A percentile compares a stretch with the other conserved stretches of the same genome.
These are phyloP conservation scores for Rhinoderma darwinii DNA, from an alignment of 2,113 vertebrate genomes.

Conservation along the genomic window DNA sequence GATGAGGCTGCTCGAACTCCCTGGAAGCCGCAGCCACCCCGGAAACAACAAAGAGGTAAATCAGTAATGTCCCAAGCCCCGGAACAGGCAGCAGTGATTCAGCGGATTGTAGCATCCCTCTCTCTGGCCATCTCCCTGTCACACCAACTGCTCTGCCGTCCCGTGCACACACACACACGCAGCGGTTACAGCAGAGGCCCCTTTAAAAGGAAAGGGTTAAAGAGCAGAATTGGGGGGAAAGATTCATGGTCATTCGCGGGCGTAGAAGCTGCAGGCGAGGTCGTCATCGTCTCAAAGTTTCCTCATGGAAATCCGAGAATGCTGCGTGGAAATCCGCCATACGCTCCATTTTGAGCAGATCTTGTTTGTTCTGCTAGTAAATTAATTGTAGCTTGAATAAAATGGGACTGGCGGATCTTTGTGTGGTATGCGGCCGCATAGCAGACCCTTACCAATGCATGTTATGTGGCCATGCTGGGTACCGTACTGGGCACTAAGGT, in stretches of 20 bases:
- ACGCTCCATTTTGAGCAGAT: background rate
- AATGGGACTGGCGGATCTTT: background rate
- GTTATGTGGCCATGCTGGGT: no score
- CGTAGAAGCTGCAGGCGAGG: background rate
- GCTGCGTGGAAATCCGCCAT: background rate
- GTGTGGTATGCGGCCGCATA: background rate
- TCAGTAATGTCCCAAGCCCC: background rate
- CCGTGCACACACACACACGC: background rate
- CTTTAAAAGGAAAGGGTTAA: background rate
- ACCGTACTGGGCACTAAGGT: no score
- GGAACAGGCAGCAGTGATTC: slow-evolving; percentile 10
- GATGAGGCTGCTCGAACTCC: background rate
- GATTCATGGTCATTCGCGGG: background rate
- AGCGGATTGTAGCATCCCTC: slow-evolving; percentile 17
- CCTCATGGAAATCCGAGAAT: background rate
- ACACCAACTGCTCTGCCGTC: background rate
- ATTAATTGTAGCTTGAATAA: background rate
- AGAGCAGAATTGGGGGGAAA: background rate
- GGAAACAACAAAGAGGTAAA: slow-evolving; percentile 51
- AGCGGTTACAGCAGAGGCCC: background rate
- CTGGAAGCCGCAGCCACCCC: slow-evolving; percentile 21
- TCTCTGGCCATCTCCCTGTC: background rate
- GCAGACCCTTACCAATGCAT: no score
- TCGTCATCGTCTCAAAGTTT: background rate
- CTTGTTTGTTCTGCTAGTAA: background rate